Evolutionary conservation across 2,113 vertebrate species (phyloP).

Genomic region (Cryptotis parvus): DNA sequence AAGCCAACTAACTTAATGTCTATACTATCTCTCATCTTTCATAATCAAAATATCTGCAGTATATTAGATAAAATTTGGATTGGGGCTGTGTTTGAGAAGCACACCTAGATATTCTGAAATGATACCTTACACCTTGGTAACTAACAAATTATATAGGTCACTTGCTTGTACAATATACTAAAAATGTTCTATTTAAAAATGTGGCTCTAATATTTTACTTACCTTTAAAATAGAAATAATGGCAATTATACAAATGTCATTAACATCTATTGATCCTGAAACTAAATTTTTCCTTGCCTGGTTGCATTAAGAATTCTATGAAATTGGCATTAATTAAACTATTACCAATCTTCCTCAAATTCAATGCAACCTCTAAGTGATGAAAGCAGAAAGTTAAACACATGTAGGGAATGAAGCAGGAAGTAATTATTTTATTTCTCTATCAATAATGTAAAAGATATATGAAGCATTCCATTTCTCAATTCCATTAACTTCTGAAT

Average conservation of each 20-base stretch:
- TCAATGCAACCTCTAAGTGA: not conserved
- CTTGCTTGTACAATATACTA: fast-evolving
- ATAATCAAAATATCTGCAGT: not conserved
- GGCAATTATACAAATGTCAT: not conserved
- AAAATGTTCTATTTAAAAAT: not conserved
- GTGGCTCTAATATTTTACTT: not conserved
- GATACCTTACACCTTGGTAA: not conserved
- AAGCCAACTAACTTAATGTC: too few relatives aligned
- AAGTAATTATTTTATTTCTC: slow-evolving; percentile 57
- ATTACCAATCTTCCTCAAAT: not conserved
- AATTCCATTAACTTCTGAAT: slow-evolving; percentile 56
- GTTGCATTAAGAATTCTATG: not conserved
- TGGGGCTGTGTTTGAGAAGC: not conserved
- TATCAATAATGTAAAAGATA: slow-evolving; percentile 46
- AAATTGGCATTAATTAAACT: slow-evolving; percentile 44
- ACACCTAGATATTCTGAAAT: not conserved
- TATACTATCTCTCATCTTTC: too few relatives aligned
- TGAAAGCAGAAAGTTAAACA: slow-evolving; percentile 45
- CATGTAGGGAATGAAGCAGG: not conserved
- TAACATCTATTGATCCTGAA: not conserved
- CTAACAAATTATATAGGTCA: not conserved
- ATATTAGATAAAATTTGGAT: not conserved
- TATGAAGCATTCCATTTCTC: not conserved
- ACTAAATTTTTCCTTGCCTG: not conserved
- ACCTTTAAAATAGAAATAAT: slow-evolving; percentile 59